Base-by-base conservation (phyloP, 35 echinoderm and acorn worm species). In the Apostichopus parvimensis region DNA sequence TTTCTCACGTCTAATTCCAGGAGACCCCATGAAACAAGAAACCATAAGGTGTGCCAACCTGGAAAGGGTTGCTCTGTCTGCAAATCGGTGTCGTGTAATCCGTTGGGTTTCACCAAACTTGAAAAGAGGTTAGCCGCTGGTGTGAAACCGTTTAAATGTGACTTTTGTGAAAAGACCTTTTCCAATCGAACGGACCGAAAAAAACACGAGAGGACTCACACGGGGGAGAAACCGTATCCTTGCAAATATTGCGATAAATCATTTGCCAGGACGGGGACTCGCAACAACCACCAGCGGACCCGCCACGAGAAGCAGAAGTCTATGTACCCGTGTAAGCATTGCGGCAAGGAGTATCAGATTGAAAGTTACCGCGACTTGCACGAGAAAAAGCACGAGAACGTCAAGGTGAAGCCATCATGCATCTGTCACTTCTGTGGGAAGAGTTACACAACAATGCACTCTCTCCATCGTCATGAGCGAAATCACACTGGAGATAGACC, bases 401-500 rank as follows among this genome's bases (percentile, higher is more conserved):
- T 56, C 28, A 82, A 82, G 55, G 78, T 52, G 53, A 45, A 45
- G 26, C 6, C 9, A 0, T 12, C 79, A 58, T 82, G 52, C 52
- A 17, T 56, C 15, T 82, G 79, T 56, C 53, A 53, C 1, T 55
- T 82, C 56, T 82, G 79, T 60, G 81, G 81, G 15, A 84, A 59
- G 24, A 18, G 12, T n/a, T 84, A 58, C 55, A 84, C 81, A 5
- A 23, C 81, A 4, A 84, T 18, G 17, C 57, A 23, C 57, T 59
- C 54, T 58, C 56, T 84, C 15, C 55, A 14, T 8, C 55, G 81
- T 8, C 81, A 84, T 60, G 11, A 23, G 18, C 81, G 81, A 58
- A 84, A 6, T 20, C 81, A 84, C 81, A 84, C 81, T 5, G 81
- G 81, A 22, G 56, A 84, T 17, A 84, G 58, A 84, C 81, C 81